Evolutionary conservation across 2,888 invertebrate species (phyloP), one percentile per base, ranked within the genome.

Genomic region (Tenthredo mesomela): DNA sequence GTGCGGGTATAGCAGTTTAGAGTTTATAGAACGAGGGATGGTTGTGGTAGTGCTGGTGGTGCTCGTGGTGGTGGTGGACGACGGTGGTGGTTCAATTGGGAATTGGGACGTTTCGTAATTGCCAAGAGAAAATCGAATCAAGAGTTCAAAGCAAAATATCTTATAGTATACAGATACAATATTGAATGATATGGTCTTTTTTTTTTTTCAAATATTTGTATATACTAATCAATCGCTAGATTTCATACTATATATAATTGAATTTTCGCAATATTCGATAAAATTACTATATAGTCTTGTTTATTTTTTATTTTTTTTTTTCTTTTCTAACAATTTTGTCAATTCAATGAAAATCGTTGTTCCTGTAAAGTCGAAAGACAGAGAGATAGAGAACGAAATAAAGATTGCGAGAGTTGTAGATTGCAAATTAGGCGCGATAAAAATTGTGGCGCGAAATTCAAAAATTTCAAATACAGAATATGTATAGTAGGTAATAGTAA

Each of bases 81-180:
- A 2, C 4, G 58, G 21, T 47, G 58, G 21, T 47, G 58, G 21
- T 47, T 47, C 47, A 25, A 61, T 61, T 25, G 61, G 61, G 21
- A 25, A 61, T 61, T 61, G 25, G 21, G 12, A 61, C 25, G 21
- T 61, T 61, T 61, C 21, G 25, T 61, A 61, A 61, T 61, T 61
- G 61, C 61, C 61, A 61, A 61, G 61, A 25, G 61, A 25, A 61
- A 61, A 61, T 61, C 25, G 61, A 61, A 61, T 61, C 61, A 12
- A 61, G 61, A 61, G 12, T 25, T 61, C 61, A 61, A 61, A 61
- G 25, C 21, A 4, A 9, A 12, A 7, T 61, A 25, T 61, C 12
- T 10, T 61, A n/a, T 9, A 21, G 2, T 47, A 61, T 9, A 58
- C 2, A 61, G n/a, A 25, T 29, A 33, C 25, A 61, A 33, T 50